Percentiles rank a stretch among this genome's conserved stretches.
phyloP scores from a whole-genome alignment of 2,113 vertebrate species.

The Pholis gunnellus region DNA sequence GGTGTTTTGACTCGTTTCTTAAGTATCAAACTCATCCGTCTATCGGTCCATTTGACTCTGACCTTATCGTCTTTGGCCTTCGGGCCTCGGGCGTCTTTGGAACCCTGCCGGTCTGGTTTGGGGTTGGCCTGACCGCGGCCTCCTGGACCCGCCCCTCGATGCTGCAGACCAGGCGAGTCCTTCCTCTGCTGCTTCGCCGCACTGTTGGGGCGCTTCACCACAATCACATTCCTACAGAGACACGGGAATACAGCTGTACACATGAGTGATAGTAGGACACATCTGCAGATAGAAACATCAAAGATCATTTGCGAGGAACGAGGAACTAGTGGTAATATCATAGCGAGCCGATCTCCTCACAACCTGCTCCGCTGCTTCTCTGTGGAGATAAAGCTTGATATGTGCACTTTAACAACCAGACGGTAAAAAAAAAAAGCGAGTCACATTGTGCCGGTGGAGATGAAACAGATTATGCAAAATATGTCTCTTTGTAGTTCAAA shows the following conservation, averaged over 20 bases:
- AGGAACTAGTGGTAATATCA: background rate
- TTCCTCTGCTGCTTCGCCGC: constrained; percentile 89
- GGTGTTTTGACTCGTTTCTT: background rate
- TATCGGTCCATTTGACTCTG: constrained; percentile 15
- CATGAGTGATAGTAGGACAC: background rate
- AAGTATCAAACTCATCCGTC: too few species aligned
- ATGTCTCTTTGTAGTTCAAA: constrained; percentile 39
- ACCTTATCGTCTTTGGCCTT: constrained; percentile 93
- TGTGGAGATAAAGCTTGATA: background rate
- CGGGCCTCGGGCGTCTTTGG: constrained; percentile 83
- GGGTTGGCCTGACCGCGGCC: constrained; percentile 84
- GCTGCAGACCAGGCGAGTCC: constrained; percentile 89
- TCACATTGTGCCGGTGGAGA: constrained; percentile 7
- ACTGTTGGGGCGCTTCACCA: constrained; percentile 88
- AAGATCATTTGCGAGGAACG: background rate
- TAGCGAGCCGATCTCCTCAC: background rate
- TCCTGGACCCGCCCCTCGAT: constrained; percentile 80
- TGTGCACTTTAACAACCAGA: background rate
- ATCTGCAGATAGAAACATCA: background rate
- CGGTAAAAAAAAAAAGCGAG: background rate
- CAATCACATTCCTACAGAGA: constrained; percentile 80
- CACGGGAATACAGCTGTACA: background rate
- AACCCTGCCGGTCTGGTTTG: constrained; percentile 84
- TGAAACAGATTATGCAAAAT: constrained; percentile 55
- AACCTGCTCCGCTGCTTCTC: constrained; percentile 28